phyloP scores from a whole-genome alignment of 2,113 vertebrate genomes.

The Phoxinus phoxinus region DNA sequence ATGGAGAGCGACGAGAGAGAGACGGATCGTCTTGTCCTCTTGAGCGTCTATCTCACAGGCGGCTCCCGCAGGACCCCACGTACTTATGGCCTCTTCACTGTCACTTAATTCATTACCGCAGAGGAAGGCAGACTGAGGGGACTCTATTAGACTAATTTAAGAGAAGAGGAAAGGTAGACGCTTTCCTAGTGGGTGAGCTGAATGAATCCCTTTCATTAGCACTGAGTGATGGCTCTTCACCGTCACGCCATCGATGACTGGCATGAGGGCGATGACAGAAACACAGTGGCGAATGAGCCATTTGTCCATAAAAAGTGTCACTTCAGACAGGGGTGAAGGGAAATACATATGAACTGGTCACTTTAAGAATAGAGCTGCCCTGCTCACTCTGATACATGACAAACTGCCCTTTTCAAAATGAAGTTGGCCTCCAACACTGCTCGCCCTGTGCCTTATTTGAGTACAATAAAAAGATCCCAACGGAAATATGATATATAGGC shows the following conservation, averaged over 20 bases:
- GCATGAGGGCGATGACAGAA: constrained; percentile 3
- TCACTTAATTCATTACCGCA: constrained; percentile 53
- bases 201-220: constrained; percentile 43
- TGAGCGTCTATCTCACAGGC: constrained; percentile 39
- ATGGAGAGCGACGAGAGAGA: constrained; percentile 12
- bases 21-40: constrained; percentile 28
- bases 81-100: constrained; percentile 37
- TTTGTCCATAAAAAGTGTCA: constrained; percentile 1
- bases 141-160: constrained; percentile 51
- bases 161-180: constrained; percentile 36
- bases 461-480: neutral
- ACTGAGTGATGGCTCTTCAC: constrained; percentile 41
- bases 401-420: constrained; percentile 19
- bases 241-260: constrained; percentile 4
- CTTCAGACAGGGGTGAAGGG: constrained; percentile 15
- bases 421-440: neutral
- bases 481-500: neutral
- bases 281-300: neutral
- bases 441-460: neutral
- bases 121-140: constrained; percentile 39
- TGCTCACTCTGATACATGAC: neutral
- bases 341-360: neutral
- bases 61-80: constrained; percentile 27
- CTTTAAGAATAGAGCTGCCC: constrained; percentile 1
- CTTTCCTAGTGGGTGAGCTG: constrained; percentile 36